Evolutionary conservation across 1,140 invertebrate species (phyloP).

Genomic region (Mycetomoellerius zeteki): DNA sequence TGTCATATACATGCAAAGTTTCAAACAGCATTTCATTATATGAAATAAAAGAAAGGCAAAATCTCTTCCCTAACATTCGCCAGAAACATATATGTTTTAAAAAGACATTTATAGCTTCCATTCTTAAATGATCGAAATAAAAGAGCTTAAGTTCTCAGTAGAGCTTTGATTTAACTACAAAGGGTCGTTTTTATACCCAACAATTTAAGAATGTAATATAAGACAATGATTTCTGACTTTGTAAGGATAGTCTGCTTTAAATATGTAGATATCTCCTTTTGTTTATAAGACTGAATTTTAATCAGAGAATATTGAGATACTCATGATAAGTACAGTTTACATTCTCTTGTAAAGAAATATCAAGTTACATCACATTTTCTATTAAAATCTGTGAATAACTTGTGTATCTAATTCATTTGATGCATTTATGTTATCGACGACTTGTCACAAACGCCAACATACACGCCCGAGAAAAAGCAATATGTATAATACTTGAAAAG

Average conservation of each 20-base stretch:
- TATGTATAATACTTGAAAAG: constrained; percentile 53
- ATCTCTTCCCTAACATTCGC: constrained; percentile 59
- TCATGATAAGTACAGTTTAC: constrained; percentile 20
- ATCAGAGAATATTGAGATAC: constrained; percentile 64
- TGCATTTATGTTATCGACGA: constrained; percentile 36
- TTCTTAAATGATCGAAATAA: constrained; percentile 58
- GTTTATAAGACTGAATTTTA: constrained; percentile 73
- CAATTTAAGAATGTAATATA: constrained; percentile 65
- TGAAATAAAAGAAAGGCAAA: constrained; percentile 70
- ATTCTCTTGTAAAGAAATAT: constrained; percentile 43
- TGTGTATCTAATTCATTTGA: constrained; percentile 8
- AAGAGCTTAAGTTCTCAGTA: constrained; percentile 52
- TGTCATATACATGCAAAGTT: constrained; percentile 6
- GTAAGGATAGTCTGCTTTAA: constrained; percentile 67
- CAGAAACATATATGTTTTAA: constrained; percentile 60
- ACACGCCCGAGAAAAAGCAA: background rate
- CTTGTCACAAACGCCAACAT: constrained; percentile 9
- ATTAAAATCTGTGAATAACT: constrained; percentile 8
- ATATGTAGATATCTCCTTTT: constrained; percentile 59
- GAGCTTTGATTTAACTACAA: constrained; percentile 47
- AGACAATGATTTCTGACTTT: constrained; percentile 58
- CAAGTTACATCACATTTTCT: constrained; percentile 12
- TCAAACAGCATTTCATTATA: constrained; percentile 32
- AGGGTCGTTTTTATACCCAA: constrained; percentile 54
- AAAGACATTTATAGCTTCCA: constrained; percentile 67